Conservation (phyloP, 1,140 invertebrate species). For the Drosophila albomicans region DNA sequence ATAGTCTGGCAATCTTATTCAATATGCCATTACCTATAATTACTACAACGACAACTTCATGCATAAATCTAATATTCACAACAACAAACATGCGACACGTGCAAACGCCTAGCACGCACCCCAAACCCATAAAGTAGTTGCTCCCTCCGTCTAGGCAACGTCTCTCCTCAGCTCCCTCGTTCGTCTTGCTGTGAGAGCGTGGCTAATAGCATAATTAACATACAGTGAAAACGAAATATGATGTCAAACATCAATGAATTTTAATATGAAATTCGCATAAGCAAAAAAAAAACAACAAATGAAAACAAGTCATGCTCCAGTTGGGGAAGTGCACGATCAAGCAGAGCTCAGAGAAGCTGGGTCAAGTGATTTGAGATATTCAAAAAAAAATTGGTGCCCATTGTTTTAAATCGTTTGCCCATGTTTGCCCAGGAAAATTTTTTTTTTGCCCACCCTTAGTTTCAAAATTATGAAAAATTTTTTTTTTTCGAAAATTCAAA, state of each 20-base stretch:
- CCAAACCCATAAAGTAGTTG: background rate
- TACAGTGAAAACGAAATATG: conserved; percentile 68
- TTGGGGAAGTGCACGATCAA: background rate
- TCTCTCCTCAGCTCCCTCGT: background rate
- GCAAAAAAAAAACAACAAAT: conserved; percentile 10
- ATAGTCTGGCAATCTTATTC: conserved; percentile 3
- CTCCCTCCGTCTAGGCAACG: background rate
- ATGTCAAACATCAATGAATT: conserved; percentile 74
- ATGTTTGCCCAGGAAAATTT: too few relatives aligned
- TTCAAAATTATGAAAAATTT: too few relatives aligned
- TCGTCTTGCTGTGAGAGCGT: conserved; percentile 9
- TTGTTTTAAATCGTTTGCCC: too few relatives aligned
- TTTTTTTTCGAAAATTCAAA: too few relatives aligned
- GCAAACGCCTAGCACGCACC: conserved; percentile 14
- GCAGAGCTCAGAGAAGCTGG: too few relatives aligned
- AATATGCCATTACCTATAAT: conserved; percentile 15
- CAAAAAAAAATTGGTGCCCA: too few relatives aligned
- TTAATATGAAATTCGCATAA: conserved; percentile 61
- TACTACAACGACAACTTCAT: conserved; percentile 4
- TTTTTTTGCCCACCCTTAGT: too few relatives aligned
- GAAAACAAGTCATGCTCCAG: background rate
- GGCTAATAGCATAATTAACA: conserved; percentile 66
- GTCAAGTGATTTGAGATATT: too few relatives aligned
- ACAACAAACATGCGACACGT: conserved; percentile 8
- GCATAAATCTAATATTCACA: background rate